phyloP scores from a whole-genome alignment of 1,140 invertebrate species.

The Caenorhabditis brenneri region DNA sequence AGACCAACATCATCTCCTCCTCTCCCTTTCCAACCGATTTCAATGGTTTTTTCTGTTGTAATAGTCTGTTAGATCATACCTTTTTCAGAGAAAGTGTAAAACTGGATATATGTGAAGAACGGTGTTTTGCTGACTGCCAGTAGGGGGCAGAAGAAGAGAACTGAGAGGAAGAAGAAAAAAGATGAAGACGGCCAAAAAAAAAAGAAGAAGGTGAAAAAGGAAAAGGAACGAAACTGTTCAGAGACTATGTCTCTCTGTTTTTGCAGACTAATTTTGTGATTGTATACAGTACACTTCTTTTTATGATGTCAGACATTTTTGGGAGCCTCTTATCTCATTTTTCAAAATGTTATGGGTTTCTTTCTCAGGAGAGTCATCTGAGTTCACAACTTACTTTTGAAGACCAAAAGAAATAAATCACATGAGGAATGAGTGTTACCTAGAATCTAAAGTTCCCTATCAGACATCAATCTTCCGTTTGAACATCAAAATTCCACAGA shows the following conservation, averaged over 20 bases:
- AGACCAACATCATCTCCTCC: background rate
- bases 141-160: too few species aligned
- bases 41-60: background rate
- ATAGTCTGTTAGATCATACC: background rate
- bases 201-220: background rate
- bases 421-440: too few species aligned
- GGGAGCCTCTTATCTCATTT: too few species aligned
- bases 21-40: background rate
- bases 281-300: background rate
- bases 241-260: too few species aligned
- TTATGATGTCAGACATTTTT: too few species aligned
- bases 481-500: too few species aligned
- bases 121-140: background rate
- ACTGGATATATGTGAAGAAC: slow-evolving; percentile 13
- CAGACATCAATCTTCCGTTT: too few species aligned
- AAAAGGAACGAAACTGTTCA: background rate
- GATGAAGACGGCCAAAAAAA: background rate
- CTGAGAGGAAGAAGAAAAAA: background rate
- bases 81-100: slow-evolving; percentile 25
- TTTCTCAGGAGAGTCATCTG: too few species aligned
- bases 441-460: too few species aligned
- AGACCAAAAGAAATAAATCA: too few species aligned
- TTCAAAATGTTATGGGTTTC: too few species aligned
- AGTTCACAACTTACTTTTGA: too few species aligned
- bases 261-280: background rate